A percentile compares a stretch with the other conserved stretches of the same genome.
phyloP scores from a whole-genome alignment of 2,797 vertebrate genomes.

The Sebastiscus albofasciatus region DNA sequence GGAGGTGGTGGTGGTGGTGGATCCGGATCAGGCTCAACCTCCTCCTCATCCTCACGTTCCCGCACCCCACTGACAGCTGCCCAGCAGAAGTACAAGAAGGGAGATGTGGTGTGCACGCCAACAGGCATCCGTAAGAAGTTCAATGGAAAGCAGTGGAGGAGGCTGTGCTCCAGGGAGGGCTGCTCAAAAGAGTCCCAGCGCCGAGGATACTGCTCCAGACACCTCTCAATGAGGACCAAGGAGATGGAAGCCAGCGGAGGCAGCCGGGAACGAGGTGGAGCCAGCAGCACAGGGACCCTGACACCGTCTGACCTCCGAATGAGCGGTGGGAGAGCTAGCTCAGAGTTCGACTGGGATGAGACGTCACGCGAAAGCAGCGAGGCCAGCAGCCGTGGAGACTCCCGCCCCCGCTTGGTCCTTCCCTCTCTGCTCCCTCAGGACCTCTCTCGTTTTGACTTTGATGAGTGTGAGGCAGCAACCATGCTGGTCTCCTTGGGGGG shows the following conservation, averaged over 20 bases:
- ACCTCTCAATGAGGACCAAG: slow-evolving; percentile 96
- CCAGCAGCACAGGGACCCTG: slow-evolving; percentile 91
- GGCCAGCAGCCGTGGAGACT: slow-evolving; percentile 92
- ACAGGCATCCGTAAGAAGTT: slow-evolving; percentile 96
- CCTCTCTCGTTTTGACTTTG: slow-evolving; percentile 92
- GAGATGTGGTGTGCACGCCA: slow-evolving; percentile 94
- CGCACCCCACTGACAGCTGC: slow-evolving; percentile 90
- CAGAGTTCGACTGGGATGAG: slow-evolving; percentile 94
- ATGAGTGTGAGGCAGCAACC: slow-evolving; percentile 94
- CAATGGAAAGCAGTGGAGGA: slow-evolving; percentile 94
- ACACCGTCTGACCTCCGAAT: slow-evolving; percentile 89
- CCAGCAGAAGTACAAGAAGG: slow-evolving; percentile 96
- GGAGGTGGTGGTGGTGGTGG: slow-evolving; percentile 66
- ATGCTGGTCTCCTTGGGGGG: slow-evolving; percentile 94
- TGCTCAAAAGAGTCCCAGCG: slow-evolving; percentile 95
- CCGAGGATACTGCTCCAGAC: slow-evolving; percentile 92
- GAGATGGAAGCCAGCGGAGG: slow-evolving; percentile 91
- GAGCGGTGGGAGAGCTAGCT: slow-evolving; percentile 83
- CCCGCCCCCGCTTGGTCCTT: slow-evolving; percentile 89
- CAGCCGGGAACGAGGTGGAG: slow-evolving; percentile 83
- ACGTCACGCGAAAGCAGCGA: slow-evolving; percentile 92
- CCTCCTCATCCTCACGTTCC: slow-evolving; percentile 85
- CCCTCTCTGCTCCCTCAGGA: slow-evolving; percentile 86
- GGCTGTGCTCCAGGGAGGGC: slow-evolving; percentile 91
- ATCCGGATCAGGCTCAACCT: slow-evolving; percentile 76